Evolutionary conservation across 2,113 vertebrate genomes (phyloP), one percentile per base, ranked within the genome.

Genomic region (Leucosticte australis): DNA sequence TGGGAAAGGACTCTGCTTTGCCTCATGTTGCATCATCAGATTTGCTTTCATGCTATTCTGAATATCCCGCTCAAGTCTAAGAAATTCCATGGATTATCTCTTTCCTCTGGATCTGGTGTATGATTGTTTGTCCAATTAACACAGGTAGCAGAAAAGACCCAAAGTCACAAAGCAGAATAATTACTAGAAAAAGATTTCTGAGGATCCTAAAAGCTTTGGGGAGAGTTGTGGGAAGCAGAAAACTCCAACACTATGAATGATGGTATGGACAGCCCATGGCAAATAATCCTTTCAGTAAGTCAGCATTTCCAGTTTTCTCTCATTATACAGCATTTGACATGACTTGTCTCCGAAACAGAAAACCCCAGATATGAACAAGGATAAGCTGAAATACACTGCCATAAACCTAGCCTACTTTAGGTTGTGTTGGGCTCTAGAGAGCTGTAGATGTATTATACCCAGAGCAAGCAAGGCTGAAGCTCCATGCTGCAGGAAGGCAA

Each of bases 401-500:
- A 85, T 57, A 77, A 77, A 81, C 19, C n/a, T 10, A 22, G 15
- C 24, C 10, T 57, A 46, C 83, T 81, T 87, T 14, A 87, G 59
- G 47, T 70, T 69, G 27, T 44, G 47, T 63, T 2, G 2, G 73
- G 41, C 69, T 81, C 30, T 53, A 53, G 65, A 87, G 33, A 70
- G 46, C 37, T 63, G 20, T 24, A 67, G 44, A 37, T 41, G 28
- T 27, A 9, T 46, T 77, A 49, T 20, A 86, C 9, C 16, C 52
- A 37, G 20, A 31, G 31, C 2, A 6, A 86, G 52, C 17, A 78
- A 71, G 47, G 23, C 41, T 46, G 30, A 50, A 53, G 41, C 19
- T 80, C 33, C 0, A 0, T 2, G 8, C 22, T 28, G 8, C 0
- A 0, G 12, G 26, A 27, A 47, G 11, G 16, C 23, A 41, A 68